Base-by-base conservation (phyloP, 2,888 invertebrate species). In the Brassicogethes aeneus region DNA sequence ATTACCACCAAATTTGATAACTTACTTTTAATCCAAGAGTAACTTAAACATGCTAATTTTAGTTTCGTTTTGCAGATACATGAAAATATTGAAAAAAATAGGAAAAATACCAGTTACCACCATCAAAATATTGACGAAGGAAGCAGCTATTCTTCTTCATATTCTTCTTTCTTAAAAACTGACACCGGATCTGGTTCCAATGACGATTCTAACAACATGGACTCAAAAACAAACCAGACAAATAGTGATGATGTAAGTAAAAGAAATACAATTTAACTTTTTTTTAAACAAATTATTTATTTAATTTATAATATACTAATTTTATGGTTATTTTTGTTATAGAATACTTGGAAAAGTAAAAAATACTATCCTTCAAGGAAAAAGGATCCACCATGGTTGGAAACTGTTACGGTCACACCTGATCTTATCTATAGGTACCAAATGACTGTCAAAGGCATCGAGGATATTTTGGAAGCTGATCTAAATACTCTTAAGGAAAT, bases 361-460 rank as follows among this genome's bases (percentile, higher is more conserved):
- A 77, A 40, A 73, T 48, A 51, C 37, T 61, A 58, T 41, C 62
- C 65, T 1, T 53, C 61, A 30, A 66, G 70, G 42, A 74, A 71
- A 47, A 70, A 71, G 46, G 72, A 74, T 12, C 79, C 83, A 0
- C 78, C 81, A 1, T 85, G 85, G 85, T 60, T 80, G 56, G 77
- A 82, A 46, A 70, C 79, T 37, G 78, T 82, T 0, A 67, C 72
- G 29, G 66, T 80, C n/a, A 80, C 81, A 0, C 72, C 80, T 0
- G 80, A 84, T 37, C 61, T 85, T 8, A 70, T 81, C n/a, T 82
- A 80, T 60, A 75, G 78, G 43, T 86, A 86, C 55, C 81, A 83
- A 61, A 57, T 85, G 37, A 54, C 66, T 1, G 66, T 74, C 0
- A 76, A 74, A 52, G 66, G 72, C 3, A 48, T 79, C 45, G 71